Percentiles rank a stretch among this genome's conserved stretches.
phyloP scores from a whole-genome alignment of 1,140 invertebrate genomes.

The Paramacrobiotus metropolitanus region DNA sequence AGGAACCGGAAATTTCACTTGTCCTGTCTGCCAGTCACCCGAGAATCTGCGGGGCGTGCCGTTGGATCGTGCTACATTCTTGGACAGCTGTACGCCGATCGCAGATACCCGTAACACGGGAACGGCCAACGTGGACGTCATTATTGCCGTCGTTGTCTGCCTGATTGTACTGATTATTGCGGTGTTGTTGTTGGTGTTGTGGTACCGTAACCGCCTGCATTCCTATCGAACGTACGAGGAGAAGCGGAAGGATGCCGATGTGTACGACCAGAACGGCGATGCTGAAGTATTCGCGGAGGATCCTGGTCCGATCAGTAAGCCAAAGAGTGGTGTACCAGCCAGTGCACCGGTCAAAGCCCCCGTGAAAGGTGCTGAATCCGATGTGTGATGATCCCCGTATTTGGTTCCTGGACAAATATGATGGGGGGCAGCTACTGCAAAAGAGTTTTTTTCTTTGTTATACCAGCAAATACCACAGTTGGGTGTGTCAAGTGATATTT shows the following conservation, averaged over 20 bases:
- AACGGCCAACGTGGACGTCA: background rate
- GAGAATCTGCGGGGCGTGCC: background rate
- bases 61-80: background rate
- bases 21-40: background rate
- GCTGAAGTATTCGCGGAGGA: background rate
- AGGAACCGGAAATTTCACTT: background rate
- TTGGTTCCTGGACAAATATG: too few relatives aligned
- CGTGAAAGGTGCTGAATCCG: too few relatives aligned
- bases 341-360: too few relatives aligned
- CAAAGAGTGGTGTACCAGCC: background rate
- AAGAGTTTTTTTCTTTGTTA: too few relatives aligned
- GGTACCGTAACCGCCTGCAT: background rate
- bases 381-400: too few relatives aligned
- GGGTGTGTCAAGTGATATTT: too few relatives aligned
- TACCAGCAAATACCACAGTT: too few relatives aligned
- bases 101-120: background rate
- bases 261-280: background rate
- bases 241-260: background rate
- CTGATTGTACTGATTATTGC: background rate
- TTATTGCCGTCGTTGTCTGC: background rate
- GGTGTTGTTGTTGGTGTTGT: background rate
- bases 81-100: background rate
- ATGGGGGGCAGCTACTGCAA: too few relatives aligned
- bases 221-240: conserved; percentile 2
- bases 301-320: background rate